Conservation (phyloP, 2,797 vertebrate genomes). For the Pagetopsis macropterus region DNA sequence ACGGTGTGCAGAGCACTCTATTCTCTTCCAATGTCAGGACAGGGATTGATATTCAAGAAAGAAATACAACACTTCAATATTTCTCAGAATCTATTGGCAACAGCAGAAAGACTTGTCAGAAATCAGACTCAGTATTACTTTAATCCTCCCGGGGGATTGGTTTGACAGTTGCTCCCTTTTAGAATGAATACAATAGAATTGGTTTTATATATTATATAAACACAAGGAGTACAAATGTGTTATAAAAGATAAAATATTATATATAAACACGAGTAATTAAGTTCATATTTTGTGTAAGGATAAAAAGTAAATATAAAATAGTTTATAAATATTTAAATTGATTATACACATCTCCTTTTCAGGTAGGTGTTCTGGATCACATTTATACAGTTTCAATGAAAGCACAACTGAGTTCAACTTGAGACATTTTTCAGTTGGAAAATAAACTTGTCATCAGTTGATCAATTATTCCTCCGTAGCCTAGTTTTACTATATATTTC, state of each 20-base stretch:
- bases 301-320: too few relatives aligned
- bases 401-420: not conserved
- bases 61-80: not conserved
- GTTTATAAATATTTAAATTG: not conserved
- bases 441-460: not conserved
- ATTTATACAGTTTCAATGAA: not conserved
- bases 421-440: not conserved
- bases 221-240: too few relatives aligned
- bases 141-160: too few relatives aligned
- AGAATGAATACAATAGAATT: too few relatives aligned
- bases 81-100: not conserved
- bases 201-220: too few relatives aligned
- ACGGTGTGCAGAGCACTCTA: slow-evolving; percentile 6
- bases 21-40: slow-evolving; percentile 23
- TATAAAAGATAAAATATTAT: too few relatives aligned
- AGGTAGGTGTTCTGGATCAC: not conserved
- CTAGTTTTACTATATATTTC: too few relatives aligned
- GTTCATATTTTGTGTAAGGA: too few relatives aligned
- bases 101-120: too few relatives aligned
- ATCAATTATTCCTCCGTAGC: not conserved
- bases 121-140: too few relatives aligned
- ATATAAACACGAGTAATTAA: too few relatives aligned
- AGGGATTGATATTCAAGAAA: slow-evolving; percentile 14
- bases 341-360: not conserved
- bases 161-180: too few relatives aligned